A percentile compares a stretch with the other conserved stretches of the same genome.
phyloP scores from a whole-genome alignment of 2,797 vertebrate genomes.

The Ctenopoma kingsleyae region DNA sequence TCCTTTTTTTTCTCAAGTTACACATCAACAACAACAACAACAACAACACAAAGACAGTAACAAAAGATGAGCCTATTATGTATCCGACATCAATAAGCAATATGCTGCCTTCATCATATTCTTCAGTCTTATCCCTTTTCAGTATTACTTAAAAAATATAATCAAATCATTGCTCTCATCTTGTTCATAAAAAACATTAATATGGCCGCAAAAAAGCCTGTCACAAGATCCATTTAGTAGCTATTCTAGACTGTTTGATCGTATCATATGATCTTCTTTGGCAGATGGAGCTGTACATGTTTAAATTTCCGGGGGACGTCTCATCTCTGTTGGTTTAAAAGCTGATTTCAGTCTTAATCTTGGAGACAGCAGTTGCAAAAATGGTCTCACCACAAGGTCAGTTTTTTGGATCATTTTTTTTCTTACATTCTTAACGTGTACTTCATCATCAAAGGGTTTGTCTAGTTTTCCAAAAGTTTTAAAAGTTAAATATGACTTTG shows the following conservation, averaged over 20 bases:
- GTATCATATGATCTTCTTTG: not conserved
- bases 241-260: not conserved
- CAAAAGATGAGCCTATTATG: not conserved
- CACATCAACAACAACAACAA: not conserved
- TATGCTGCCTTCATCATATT: not conserved
- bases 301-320: too few relatives aligned
- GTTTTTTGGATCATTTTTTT: too few relatives aligned
- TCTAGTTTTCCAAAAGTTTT: not conserved
- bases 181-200: not conserved
- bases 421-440: too few relatives aligned
- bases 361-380: too few relatives aligned
- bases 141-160: not conserved
- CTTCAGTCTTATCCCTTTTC: not conserved
- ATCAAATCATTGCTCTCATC: not conserved
- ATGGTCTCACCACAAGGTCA: too few relatives aligned
- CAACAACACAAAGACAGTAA: not conserved
- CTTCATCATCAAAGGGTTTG: not conserved
- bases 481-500: too few relatives aligned
- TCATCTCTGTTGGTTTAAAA: too few relatives aligned
- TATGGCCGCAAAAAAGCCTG: not conserved
- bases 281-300: not conserved
- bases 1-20: slow-evolving; percentile 62
- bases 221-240: not conserved
- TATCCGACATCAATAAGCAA: not conserved
- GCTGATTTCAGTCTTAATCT: too few relatives aligned